Evolutionary conservation across 2,888 invertebrate genomes (phyloP), one percentile per base, ranked within the genome.

Genomic region (Mythimna pallens): DNA sequence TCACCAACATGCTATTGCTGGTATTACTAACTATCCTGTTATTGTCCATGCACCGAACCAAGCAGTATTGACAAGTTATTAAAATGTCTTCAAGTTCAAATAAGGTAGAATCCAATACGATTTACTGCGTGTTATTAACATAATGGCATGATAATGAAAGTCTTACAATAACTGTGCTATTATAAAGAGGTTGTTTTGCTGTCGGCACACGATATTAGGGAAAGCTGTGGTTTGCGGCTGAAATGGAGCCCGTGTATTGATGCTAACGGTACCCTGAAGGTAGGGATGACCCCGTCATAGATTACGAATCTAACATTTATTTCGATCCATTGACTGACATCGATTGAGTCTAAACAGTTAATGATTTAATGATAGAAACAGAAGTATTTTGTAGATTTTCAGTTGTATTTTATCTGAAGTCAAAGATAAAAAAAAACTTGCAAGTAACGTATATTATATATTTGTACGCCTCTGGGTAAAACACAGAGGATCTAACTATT

Each of bases 161-260:
- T 40, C 50, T n/a, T 17, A 40, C 54, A 50, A 59, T 54, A 14
- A 12, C 55, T 62, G 54, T 12, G 17, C 47, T 34, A 73, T 34
- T 79, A 73, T 73, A 54, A 54, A 61, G 65, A 4, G 54, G 67
- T 66, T 57, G 50, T 70, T 87, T 66, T 78, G 80, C 85, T 69
- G 73, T 77, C 91, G 54, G 67, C 92, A 88, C 90, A 5, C 65
- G 80, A 90, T 89, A 92, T 93, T 92, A 90, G 92, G 91, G 92
- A 93, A 93, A 94, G 92, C 89, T 93, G 94, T 80, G 94, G 94
- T 93, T 79, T 93, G 94, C 86, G 93, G 94, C 91, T 91, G 93
- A 90, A 91, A 92, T 77, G 72, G 85, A 93, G 86, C 82, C 61
- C 59, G 55, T 61, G 73, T 73, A 65, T 61, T 34, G 50, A 40